Percentiles rank a stretch among this genome's conserved stretches.
Evolutionary conservation across 2,113 vertebrate species (phyloP).

Genomic region (rabbit (Oryctolagus cuniculus)): mOryCun1.1 NC_091435.1:83649501-83650000

Average conservation of each 20-base stretch:
- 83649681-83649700: slow-evolving; percentile 14
- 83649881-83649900: not conserved
- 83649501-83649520: slow-evolving; percentile 48
- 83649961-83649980: not conserved
- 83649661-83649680: not conserved
- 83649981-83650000: slow-evolving; percentile 49
- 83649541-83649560: slow-evolving; percentile 26
- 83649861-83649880: slow-evolving; percentile 21
- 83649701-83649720: not conserved
- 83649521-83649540: not conserved
- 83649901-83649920: not conserved
- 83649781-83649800: not conserved
- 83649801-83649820: not conserved
- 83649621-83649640: slow-evolving; percentile 44
- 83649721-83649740: slow-evolving; percentile 25
- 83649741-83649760: slow-evolving; percentile 24
- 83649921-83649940: not conserved
- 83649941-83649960: not conserved
- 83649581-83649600: not conserved
- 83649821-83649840: not conserved
- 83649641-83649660: slow-evolving; percentile 25
- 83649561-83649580: not conserved
- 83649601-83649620: slow-evolving; percentile 3
- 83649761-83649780: not conserved
- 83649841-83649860: not conserved